Percentiles rank a stretch among this genome's conserved stretches.
Conservation (phyloP, 2,888 invertebrate genomes). For the Melieria crassipennis region DNA sequence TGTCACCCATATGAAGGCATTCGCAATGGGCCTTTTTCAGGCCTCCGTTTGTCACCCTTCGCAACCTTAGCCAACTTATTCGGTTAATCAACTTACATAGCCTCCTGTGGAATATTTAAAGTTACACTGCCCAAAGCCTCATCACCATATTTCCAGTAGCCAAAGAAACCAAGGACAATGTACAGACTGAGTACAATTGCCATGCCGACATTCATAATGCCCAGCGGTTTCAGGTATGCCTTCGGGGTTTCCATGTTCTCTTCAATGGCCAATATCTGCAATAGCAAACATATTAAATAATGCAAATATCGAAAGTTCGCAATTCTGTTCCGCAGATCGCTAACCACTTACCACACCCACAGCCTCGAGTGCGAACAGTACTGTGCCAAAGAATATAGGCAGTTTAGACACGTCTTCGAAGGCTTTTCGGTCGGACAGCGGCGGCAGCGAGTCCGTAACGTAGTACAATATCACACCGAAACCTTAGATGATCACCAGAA, state of each 20-base stretch:
- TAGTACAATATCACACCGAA: constrained; percentile 88
- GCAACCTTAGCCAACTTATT: too few relatives aligned
- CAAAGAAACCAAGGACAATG: constrained; percentile 89
- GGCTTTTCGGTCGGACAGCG: constrained; percentile 63
- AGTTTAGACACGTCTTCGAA: constrained; percentile 70
- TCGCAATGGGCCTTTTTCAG: too few relatives aligned
- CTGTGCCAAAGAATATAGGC: constrained; percentile 92
- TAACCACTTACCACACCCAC: constrained; percentile 77
- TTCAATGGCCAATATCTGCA: constrained; percentile 91
- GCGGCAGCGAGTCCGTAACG: constrained; percentile 75
- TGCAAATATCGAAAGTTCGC: not conserved
- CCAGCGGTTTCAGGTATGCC: constrained; percentile 88
- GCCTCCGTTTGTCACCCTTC: too few relatives aligned
- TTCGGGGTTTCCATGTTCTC: constrained; percentile 94
- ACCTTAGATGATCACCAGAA: constrained; percentile 43
- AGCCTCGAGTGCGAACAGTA: constrained; percentile 90
- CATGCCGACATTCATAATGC: constrained; percentile 93
- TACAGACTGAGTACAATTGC: constrained; percentile 85
- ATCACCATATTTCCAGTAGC: constrained; percentile 89
- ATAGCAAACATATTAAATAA: constrained; percentile 6
- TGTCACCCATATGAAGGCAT: not conserved
- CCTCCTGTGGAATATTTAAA: constrained; percentile 80
- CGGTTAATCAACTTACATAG: constrained; percentile 71
- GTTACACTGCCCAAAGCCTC: constrained; percentile 83
- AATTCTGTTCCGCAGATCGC: not conserved